Evolutionary conservation across 2,797 vertebrate species (phyloP).

Genomic region (Salarias fasciatus): DNA sequence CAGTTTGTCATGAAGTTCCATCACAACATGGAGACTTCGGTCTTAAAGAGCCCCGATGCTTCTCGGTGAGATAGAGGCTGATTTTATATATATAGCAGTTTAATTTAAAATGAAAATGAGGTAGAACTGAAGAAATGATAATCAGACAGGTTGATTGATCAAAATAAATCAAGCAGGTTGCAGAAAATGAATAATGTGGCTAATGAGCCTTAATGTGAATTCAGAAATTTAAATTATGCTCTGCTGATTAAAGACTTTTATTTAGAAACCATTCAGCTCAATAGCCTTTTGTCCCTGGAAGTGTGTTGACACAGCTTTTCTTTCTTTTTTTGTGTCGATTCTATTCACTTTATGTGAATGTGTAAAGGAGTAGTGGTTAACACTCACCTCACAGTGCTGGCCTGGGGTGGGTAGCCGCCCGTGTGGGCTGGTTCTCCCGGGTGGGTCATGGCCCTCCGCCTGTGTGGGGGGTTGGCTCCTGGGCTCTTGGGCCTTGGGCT

Average conservation of each 20-base stretch:
- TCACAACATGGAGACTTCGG: neutral
- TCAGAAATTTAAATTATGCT: conserved; percentile 10
- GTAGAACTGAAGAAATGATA: neutral
- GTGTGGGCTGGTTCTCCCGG: too few species aligned
- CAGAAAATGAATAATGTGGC: conserved; percentile 3
- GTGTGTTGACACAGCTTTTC: neutral
- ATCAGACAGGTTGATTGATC: conserved; percentile 5
- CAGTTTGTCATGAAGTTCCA: conserved; percentile 10
- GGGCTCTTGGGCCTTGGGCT: too few species aligned
- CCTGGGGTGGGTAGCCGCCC: too few species aligned
- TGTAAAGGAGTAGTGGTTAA: too few species aligned
- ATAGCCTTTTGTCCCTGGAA: neutral
- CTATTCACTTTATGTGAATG: neutral
- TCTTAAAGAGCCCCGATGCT: neutral
- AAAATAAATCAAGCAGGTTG: conserved; percentile 4
- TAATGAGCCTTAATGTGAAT: conserved; percentile 11
- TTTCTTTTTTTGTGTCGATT: neutral
- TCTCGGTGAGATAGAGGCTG: too few species aligned
- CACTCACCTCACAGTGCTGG: too few species aligned
- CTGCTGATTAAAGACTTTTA: conserved; percentile 5
- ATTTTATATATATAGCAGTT: too few species aligned
- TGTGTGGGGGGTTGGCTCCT: too few species aligned
- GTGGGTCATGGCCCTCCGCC: too few species aligned
- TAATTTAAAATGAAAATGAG: too few species aligned
- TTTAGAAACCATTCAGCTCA: conserved; percentile 9